Conservation (phyloP, 2,888 invertebrate genomes). For the Amiota mariae region DNA sequence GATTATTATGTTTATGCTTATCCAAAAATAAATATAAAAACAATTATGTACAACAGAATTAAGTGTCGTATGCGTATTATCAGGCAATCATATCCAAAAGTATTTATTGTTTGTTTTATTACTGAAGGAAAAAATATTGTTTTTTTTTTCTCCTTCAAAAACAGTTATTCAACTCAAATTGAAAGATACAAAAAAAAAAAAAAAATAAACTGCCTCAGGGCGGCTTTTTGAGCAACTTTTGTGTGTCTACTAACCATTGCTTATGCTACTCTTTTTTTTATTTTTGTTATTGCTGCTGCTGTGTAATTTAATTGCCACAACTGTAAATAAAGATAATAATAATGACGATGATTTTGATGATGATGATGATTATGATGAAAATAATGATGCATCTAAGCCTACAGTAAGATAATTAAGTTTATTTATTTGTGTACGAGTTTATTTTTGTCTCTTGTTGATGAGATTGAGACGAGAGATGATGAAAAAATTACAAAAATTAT, state of each 20-base stretch:
- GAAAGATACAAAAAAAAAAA: too few species aligned
- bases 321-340: not conserved
- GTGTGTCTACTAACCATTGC: too few species aligned
- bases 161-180: conserved; percentile 29
- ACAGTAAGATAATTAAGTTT: not conserved
- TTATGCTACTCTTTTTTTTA: not conserved
- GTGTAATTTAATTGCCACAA: conserved; percentile 13
- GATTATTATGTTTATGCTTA: too few species aligned
- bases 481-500: not conserved
- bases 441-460: not conserved
- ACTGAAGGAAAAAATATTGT: too few species aligned
- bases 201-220: too few species aligned
- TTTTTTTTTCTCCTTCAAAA: not conserved
- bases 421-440: too few species aligned
- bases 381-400: not conserved
- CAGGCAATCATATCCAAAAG: too few species aligned
- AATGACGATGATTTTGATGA: not conserved
- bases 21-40: too few species aligned
- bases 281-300: conserved; percentile 15
- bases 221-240: too few species aligned
- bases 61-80: too few species aligned
- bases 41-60: too few species aligned
- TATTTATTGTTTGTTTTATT: too few species aligned
- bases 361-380: not conserved
- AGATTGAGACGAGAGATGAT: not conserved